Evolutionary conservation across 2,888 invertebrate species (phyloP), one percentile per base, ranked within the genome.

Genomic region (Oeneis ivallda): DNA sequence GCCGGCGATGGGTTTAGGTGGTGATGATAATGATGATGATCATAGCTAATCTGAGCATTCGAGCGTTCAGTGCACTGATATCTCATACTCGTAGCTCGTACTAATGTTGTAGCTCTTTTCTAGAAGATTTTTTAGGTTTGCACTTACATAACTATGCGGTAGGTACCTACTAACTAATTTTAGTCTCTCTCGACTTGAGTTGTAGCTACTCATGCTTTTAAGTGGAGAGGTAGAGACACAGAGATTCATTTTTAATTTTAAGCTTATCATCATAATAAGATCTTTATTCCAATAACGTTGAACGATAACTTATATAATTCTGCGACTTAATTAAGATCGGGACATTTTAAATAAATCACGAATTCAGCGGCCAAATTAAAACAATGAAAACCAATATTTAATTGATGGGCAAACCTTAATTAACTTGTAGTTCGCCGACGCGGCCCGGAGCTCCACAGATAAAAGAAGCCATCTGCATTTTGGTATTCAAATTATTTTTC

Each of bases 381-480:
- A 86, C 84, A 87, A 87, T 88, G 85, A 86, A 84, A 87, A 86
- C 82, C 86, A 84, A 90, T 90, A 89, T 90, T 89, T 87, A 91
- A 92, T 91, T 89, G 86, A 92, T 91, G 89, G 85, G 79, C 87
- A 84, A 83, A 89, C 89, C 90, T 92, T 91, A 91, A 92, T 92
- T 92, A 90, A 91, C 92, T 87, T 91, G 92, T 92, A 87, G 87
- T 84, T 84, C 81, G 84, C 82, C 83, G 85, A 70, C 72, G 83
- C 81, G 79, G 72, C 77, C 81, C 81, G 79, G 79, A 85, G 82
- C 81, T 80, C 80, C 82, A 82, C 78, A 79, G 82, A 85, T 88
- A 88, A 89, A 91, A 91, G 87, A 88, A 91, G 88, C 89, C 90
- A 91, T 91, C 91, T 90, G 87, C 87, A 88, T 90, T 89, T 90